Evolutionary conservation across 1,140 invertebrate species (phyloP), one percentile per base, ranked within the genome.

Genomic region (Lanistes nyassanus): DNA sequence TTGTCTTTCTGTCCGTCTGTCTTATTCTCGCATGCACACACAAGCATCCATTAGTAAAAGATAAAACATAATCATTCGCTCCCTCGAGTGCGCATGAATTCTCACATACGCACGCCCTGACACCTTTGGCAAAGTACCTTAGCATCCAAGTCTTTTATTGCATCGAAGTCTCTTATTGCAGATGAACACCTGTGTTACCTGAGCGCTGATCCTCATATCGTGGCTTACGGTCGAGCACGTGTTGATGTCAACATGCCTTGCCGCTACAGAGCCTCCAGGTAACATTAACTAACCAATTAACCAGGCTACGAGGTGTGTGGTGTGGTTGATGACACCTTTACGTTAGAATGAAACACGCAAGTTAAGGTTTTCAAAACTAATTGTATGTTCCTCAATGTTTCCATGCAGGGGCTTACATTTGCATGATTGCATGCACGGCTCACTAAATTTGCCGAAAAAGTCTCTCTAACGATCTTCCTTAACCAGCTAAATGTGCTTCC

Each of bases 181-280:
- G 65, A 37, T 42, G 31, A 68, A 3, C 23, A 51, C 19, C 34
- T 68, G 66, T 68, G 66, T 21, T 29, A n/a, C 9, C n/a, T 68
- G 42, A 51, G 39, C 31, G 66, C 66, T 19, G 66, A 68, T 26
- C 66, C 66, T 9, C 66, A 68, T 26, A 21, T 68, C 21, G 3
- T 3, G 9, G 26, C 5, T 31, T 68, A 29, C 66, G 42, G 16
- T 4, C 23, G 23, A 39, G 39, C 42, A 21, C 66, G 66, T 9
- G n/a, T 51, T 6, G 39, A 68, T 19, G 66, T 68, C 21, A 51
- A 68, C 34, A 26, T 68, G 29, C 66, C 66, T 7, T 68, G 66
- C n/a, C 66, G 66, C 26, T 68, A 68, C 26, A 42, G 66, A 23
- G 39, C 53, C 23, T 51, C 37, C 66, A 68, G 66, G 66, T 68